A percentile compares a stretch with the other conserved stretches of the same genome.
phyloP scores from a whole-genome alignment of 2,888 invertebrate species.

The Augiades crinisus region DNA sequence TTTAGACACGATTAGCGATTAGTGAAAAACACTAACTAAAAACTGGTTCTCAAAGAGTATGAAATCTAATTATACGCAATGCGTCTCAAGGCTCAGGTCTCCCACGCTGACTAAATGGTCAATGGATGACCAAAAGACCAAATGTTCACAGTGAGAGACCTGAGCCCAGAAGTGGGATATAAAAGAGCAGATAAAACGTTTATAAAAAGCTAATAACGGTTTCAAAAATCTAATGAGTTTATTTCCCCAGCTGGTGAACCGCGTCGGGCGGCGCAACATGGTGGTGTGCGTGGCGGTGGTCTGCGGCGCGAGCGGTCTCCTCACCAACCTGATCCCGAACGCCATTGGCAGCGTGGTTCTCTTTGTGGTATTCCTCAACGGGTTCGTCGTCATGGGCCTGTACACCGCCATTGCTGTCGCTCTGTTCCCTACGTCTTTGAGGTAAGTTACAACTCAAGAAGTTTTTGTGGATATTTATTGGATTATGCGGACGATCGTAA shows the following conservation, averaged over 20 bases:
- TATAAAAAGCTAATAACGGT: too few species aligned
- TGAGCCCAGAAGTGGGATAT: too few species aligned
- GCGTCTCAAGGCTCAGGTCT: too few species aligned
- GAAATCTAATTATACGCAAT: too few species aligned
- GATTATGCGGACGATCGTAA: too few species aligned
- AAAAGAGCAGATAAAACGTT: too few species aligned
- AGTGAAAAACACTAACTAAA: too few species aligned
- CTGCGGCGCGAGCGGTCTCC: constrained; percentile 76
- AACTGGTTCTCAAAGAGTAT: too few species aligned
- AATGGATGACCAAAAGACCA: too few species aligned
- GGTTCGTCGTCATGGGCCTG: constrained; percentile 68
- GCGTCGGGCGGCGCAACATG: constrained; percentile 78
- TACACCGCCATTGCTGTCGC: constrained; percentile 78
- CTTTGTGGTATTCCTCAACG: constrained; percentile 58
- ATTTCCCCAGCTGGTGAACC: constrained; percentile 54
- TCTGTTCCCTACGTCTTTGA: constrained; percentile 75
- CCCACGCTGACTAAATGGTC: too few species aligned
- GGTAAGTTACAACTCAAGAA: constrained; percentile 40
- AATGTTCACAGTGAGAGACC: too few species aligned
- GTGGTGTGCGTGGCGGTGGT: constrained; percentile 60
- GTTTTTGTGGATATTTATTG: neutral
- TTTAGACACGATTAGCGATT: too few species aligned
- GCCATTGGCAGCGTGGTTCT: constrained; percentile 80
- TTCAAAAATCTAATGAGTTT: neutral
- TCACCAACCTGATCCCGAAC: constrained; percentile 82